These are phyloP conservation scores for Dyspetes luteomarginatus DNA, from an alignment of 2,888 invertebrate genomes.

Conservation along the genomic window DNA sequence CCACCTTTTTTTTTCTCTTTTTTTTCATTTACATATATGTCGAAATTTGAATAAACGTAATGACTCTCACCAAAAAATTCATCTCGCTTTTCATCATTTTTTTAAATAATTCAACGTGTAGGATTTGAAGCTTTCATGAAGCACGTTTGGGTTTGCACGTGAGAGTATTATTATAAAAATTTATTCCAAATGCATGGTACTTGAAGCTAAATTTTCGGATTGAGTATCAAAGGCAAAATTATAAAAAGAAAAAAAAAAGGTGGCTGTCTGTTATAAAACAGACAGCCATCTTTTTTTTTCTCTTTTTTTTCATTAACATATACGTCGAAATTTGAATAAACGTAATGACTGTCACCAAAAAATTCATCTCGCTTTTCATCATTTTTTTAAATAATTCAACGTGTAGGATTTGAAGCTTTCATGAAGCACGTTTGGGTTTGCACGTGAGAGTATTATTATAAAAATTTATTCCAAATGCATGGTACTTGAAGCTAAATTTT, in stretches of 20 bases:
- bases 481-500: too few species aligned
- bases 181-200: background rate
- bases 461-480: background rate
- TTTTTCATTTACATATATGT: too few species aligned
- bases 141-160: too few species aligned
- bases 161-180: background rate
- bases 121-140: background rate
- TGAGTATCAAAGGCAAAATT: too few species aligned
- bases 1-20: too few species aligned
- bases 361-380: background rate
- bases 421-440: too few species aligned
- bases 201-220: too few species aligned
- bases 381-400: conserved; percentile 14
- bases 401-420: background rate
- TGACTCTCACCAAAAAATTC: conserved; percentile 7
- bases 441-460: background rate
- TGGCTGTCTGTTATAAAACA: too few species aligned
- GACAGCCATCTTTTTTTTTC: too few species aligned
- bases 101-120: conserved; percentile 17
- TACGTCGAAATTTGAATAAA: conserved; percentile 26
- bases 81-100: background rate
- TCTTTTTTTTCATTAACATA: too few species aligned
- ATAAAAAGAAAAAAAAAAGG: too few species aligned
- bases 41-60: conserved; percentile 15
- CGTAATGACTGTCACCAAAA: background rate